Base-by-base conservation (phyloP, 2,113 vertebrate genomes). In the Zapornia atra region DNA sequence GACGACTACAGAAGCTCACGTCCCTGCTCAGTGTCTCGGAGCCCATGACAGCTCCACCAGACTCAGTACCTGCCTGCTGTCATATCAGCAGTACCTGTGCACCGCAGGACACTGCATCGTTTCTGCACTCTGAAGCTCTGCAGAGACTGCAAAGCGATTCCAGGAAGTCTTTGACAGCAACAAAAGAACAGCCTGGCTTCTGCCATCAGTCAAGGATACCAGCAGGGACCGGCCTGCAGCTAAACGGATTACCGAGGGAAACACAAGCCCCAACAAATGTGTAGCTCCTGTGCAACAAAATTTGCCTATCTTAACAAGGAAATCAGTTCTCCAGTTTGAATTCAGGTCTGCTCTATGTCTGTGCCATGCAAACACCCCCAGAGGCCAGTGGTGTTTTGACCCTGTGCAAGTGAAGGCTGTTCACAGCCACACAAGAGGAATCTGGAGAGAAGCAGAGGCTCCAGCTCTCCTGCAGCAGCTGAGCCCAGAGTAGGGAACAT, bases 221-320 rank as follows among this genome's bases (percentile, higher is more conserved):
- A 79, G 70, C 83, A 57, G 2, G 16, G 34, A 56, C 61, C 5
- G 3, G 40, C 42, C 70, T 57, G 42, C 72, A 80, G 53, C 28
- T 93, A 89, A 93, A 80, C 53, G 61, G 44, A 82, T 92, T 88
- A 91, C 19, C n/a, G 68, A 86, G 71, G 71, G 57, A 91, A 71
- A 29, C 42, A 50, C 31, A 46, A 71, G 34, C 66, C 40, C 81
- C 57, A 66, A 34, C 46, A 53, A 80, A 70, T 3, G 6, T 31
- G 34, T 91, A 86, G 76, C 66, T 88, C 57, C 66, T 46, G 3
- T 66, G 36, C 46, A 66, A 66, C 34, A 59, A n/a, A 44, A 86
- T 79, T 79, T 51, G 15, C 81, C 66, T 22, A 28, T 59, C 22
- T 46, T 63, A 82, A 71, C 17, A 1, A 61, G 72, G 40, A 88